Evolutionary conservation across 2,113 vertebrate species (phyloP).

Genomic region (Semnopithecus entellus): DNA sequence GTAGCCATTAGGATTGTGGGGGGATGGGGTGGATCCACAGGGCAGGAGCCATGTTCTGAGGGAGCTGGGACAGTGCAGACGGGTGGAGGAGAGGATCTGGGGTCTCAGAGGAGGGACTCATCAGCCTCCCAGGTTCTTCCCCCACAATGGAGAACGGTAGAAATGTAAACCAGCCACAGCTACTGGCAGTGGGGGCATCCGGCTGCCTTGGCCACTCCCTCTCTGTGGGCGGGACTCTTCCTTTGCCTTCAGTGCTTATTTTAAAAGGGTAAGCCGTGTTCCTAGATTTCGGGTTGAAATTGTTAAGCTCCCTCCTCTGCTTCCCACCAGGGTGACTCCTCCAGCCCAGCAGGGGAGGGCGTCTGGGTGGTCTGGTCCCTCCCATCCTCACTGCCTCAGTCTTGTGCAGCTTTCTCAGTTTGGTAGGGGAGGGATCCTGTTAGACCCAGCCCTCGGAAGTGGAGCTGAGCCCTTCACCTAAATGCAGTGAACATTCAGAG

Average conservation of each 20-base stretch:
- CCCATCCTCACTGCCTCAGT: neutral
- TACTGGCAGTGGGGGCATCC: rapidly evolving
- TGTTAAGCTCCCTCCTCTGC: neutral
- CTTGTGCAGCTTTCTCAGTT: neutral
- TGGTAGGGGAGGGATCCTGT: neutral
- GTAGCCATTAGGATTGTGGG: neutral
- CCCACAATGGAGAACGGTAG: neutral
- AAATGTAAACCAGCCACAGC: neutral
- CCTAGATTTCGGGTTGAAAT: neutral
- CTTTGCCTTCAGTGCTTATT: neutral
- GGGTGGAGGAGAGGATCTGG: neutral
- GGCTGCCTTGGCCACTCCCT: too few species aligned
- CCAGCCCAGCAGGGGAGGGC: neutral
- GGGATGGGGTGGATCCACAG: neutral
- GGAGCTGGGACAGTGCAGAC: neutral
- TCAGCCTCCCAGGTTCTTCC: too few species aligned
- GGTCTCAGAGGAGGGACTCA: neutral
- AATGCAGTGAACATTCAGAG: neutral
- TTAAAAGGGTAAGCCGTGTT: neutral
- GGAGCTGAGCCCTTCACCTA: neutral
- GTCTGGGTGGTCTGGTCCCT: neutral
- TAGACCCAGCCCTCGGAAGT: too few species aligned
- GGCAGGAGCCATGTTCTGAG: neutral
- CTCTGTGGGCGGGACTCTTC: neutral
- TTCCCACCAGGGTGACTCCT: neutral